These are phyloP conservation scores for Halichondria panicea DNA, from an alignment of 37 sponge, comb jelly and placozoan genomes.

Conservation along the genomic window DNA sequence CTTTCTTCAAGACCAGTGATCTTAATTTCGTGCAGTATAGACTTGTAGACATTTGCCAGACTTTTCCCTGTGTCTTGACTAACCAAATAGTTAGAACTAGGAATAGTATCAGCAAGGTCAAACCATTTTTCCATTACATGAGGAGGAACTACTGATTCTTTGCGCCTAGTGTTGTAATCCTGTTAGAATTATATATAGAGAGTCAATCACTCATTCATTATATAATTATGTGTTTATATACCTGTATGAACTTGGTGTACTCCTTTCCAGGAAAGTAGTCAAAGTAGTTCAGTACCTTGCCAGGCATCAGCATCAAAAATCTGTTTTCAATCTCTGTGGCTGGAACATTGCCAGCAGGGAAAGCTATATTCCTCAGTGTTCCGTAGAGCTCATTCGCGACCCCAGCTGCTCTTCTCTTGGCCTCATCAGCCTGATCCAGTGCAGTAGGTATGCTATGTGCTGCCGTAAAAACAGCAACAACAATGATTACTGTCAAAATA, in stretches of 20 bases:
- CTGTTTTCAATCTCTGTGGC: conserved; percentile 17
- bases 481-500: too few relatives aligned
- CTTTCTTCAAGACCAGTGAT: conserved; percentile 7
- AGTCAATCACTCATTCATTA: neutral
- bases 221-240: neutral
- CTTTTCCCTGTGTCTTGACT: conserved; percentile 57
- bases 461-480: too few relatives aligned
- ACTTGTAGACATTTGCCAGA: conserved; percentile 22
- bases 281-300: conserved; percentile 58
- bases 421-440: too few relatives aligned
- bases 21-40: conserved; percentile 32
- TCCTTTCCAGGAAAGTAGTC: conserved; percentile 61
- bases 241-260: conserved; percentile 25
- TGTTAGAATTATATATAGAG: neutral
- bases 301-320: conserved; percentile 49
- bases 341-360: conserved; percentile 1
- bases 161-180: neutral
- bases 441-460: too few relatives aligned
- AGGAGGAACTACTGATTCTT: conserved; percentile 33
- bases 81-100: conserved; percentile 32
- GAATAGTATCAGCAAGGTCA: conserved; percentile 52
- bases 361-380: conserved; percentile 15
- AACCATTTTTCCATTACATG: conserved; percentile 63
- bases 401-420: neutral
- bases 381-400: conserved; percentile 15